These are phyloP conservation scores for Butorides virescens DNA, from an alignment of 2,113 vertebrate genomes.

Conservation along the genomic window DNA sequence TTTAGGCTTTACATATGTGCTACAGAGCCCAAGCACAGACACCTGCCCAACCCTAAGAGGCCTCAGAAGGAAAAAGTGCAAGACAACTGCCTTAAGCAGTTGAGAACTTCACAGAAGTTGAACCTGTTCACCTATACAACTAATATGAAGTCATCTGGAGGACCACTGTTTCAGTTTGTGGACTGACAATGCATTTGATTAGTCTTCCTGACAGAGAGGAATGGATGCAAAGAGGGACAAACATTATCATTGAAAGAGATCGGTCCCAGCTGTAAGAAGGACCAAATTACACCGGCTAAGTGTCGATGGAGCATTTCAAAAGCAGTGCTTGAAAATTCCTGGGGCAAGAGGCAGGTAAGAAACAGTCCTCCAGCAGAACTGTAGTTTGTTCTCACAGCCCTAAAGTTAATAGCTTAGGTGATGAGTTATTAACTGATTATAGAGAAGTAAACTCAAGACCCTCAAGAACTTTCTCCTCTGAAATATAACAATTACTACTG, in stretches of 20 bases:
- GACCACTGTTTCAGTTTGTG: neutral
- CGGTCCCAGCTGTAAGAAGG: neutral
- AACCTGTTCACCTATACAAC: neutral
- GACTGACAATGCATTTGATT: neutral
- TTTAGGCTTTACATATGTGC: neutral
- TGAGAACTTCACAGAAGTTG: neutral
- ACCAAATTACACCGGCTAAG: neutral
- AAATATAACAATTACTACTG: neutral
- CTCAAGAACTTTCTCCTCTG: neutral
- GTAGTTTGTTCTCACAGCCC: neutral
- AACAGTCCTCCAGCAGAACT: neutral
- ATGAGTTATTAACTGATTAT: neutral
- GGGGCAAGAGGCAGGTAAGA: neutral
- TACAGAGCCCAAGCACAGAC: neutral
- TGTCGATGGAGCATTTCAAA: neutral
- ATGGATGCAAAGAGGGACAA: neutral
- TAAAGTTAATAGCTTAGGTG: neutral
- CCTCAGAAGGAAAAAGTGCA: neutral
- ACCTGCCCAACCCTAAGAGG: neutral
- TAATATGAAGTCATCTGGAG: neutral
- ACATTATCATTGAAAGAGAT: neutral
- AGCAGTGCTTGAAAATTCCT: neutral
- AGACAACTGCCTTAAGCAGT: neutral
- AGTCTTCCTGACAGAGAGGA: neutral
- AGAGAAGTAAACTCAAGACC: neutral